phyloP scores from a whole-genome alignment of 2,797 vertebrate species.

The Crypturellus tataupa region DNA sequence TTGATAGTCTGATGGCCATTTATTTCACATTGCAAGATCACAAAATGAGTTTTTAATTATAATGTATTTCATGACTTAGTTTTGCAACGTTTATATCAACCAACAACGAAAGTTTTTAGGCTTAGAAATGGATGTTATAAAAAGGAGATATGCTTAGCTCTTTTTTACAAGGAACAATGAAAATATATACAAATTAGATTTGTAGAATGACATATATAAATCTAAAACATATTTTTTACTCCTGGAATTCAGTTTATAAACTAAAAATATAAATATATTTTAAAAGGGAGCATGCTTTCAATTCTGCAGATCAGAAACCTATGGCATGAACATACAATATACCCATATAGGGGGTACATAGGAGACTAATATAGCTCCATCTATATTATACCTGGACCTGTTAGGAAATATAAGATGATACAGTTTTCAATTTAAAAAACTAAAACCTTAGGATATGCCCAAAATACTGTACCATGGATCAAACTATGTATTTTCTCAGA shows the following conservation, averaged over 20 bases:
- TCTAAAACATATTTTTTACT: neutral
- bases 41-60: conserved; percentile 32
- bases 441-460: conserved; percentile 26
- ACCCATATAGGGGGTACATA: neutral
- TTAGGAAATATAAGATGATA: neutral
- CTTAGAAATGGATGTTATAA: neutral
- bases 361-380: neutral
- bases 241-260: neutral
- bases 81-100: neutral
- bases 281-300: neutral
- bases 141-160: neutral
- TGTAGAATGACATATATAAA: neutral
- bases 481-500: conserved; percentile 42
- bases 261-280: neutral
- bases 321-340: neutral
- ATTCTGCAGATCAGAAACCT: neutral
- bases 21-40: neutral
- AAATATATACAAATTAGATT: neutral
- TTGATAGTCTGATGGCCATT: neutral
- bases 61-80: neutral
- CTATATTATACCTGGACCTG: neutral
- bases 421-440: conserved; percentile 1
- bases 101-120: neutral
- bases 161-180: neutral
- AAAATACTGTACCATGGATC: neutral